Conservation (phyloP, 2,888 invertebrate species). For the Palloptera scutellata region DNA sequence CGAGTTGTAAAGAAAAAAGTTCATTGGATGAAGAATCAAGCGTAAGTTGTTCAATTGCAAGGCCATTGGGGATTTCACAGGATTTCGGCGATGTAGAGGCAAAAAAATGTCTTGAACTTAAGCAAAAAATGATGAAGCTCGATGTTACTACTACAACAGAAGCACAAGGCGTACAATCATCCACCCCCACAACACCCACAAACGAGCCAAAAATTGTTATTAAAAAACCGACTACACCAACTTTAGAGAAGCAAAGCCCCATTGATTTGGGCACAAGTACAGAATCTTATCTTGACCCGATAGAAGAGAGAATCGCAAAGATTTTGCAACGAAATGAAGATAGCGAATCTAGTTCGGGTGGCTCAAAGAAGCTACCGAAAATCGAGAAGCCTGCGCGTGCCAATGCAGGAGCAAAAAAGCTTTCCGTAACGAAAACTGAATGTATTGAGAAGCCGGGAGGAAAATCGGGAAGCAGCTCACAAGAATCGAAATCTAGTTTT, state of each 20-base stretch:
- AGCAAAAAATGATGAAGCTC: slow-evolving; percentile 70
- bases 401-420: slow-evolving; percentile 60
- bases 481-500: slow-evolving; percentile 70
- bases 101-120: slow-evolving; percentile 66
- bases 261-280: slow-evolving; percentile 70
- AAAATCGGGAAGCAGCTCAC: slow-evolving; percentile 62
- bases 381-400: slow-evolving; percentile 63
- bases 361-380: slow-evolving; percentile 67
- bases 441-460: slow-evolving; percentile 59
- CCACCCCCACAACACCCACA: slow-evolving; percentile 61
- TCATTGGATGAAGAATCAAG: slow-evolving; percentile 77
- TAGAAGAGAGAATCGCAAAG: slow-evolving; percentile 65
- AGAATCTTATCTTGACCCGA: slow-evolving; percentile 63
- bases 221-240: slow-evolving; percentile 66
- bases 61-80: slow-evolving; percentile 80
- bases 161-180: slow-evolving; percentile 65
- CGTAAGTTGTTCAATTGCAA: slow-evolving; percentile 80
- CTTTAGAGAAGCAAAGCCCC: slow-evolving; percentile 72
- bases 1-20: slow-evolving; percentile 69
- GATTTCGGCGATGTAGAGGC: slow-evolving; percentile 73
- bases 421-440: slow-evolving; percentile 64
- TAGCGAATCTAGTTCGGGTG: slow-evolving; percentile 70
- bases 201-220: slow-evolving; percentile 49
- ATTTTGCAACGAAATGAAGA: slow-evolving; percentile 66
- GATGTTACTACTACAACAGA: slow-evolving; percentile 65